These are phyloP conservation scores for Miltochrista miniata DNA, from an alignment of 2,888 invertebrate species.

Conservation along the genomic window DNA sequence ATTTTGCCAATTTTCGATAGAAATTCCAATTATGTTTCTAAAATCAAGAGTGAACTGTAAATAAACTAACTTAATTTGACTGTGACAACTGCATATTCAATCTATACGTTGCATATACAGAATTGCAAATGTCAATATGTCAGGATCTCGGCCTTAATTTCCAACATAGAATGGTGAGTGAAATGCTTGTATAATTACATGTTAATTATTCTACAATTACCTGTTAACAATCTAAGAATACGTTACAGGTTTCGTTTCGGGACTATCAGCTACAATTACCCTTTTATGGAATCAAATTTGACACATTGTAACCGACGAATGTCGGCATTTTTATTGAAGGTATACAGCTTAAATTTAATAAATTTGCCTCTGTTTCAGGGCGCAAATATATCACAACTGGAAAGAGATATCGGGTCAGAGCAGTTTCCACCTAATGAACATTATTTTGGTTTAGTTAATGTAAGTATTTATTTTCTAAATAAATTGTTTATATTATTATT, in stretches of 20 bases:
- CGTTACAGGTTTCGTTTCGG: slow-evolving; percentile 7
- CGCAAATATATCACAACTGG: slow-evolving; percentile 99
- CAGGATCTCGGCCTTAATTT: slow-evolving; percentile 84
- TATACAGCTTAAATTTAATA: background rate
- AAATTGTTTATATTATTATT: background rate
- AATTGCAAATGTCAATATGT: slow-evolving; percentile 84
- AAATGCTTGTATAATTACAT: slow-evolving; percentile 46
- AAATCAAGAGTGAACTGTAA: slow-evolving; percentile 52
- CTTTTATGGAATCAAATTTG: slow-evolving; percentile 9
- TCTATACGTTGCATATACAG: slow-evolving; percentile 65
- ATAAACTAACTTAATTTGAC: slow-evolving; percentile 44
- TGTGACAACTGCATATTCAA: slow-evolving; percentile 54
- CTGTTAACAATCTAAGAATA: slow-evolving; percentile 12
- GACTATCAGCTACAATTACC: slow-evolving; percentile 6
- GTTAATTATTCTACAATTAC: slow-evolving; percentile 39
- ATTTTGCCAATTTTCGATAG: slow-evolving; percentile 58
- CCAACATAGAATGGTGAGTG: slow-evolving; percentile 82
- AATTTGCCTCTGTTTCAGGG: slow-evolving; percentile 85
- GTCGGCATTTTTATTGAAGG: slow-evolving; percentile 37
- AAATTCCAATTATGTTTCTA: slow-evolving; percentile 63
- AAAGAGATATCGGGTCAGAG: slow-evolving; percentile 99
- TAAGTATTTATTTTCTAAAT: slow-evolving; percentile 80
- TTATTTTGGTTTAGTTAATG: slow-evolving; percentile 99
- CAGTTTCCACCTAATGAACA: slow-evolving; percentile 99
- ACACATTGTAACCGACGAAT: slow-evolving; percentile 16